phyloP scores from a whole-genome alignment of 2,888 invertebrate species.

The Mesopsocus fuscifrons region DNA sequence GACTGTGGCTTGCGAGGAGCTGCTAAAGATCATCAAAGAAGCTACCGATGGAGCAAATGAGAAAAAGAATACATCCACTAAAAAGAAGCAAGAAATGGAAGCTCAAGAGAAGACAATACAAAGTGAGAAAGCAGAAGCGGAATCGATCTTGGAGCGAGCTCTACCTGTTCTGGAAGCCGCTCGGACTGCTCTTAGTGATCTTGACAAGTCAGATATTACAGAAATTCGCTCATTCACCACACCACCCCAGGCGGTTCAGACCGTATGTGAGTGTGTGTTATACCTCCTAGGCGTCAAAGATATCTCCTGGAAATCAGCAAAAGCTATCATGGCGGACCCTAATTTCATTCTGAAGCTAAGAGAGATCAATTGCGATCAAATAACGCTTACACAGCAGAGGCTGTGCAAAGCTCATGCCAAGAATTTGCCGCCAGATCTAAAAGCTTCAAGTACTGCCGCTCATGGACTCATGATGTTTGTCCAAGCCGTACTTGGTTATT shows the following conservation, averaged over 20 bases:
- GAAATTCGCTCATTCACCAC: slow-evolving; percentile 85
- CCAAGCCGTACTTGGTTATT: slow-evolving; percentile 74
- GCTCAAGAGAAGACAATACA: slow-evolving; percentile 60
- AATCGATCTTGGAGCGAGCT: slow-evolving; percentile 57
- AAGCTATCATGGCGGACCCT: slow-evolving; percentile 82
- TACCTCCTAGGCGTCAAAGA: slow-evolving; percentile 69
- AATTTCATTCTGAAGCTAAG: slow-evolving; percentile 59
- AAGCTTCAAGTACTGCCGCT: slow-evolving; percentile 56
- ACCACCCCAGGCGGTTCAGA: slow-evolving; percentile 76
- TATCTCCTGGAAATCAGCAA: slow-evolving; percentile 78
- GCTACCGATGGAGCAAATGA: slow-evolving; percentile 49
- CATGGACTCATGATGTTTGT: slow-evolving; percentile 71
- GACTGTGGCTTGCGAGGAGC: slow-evolving; percentile 56
- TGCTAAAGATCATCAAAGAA: slow-evolving; percentile 55
- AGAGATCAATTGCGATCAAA: slow-evolving; percentile 69
- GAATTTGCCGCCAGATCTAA: slow-evolving; percentile 4
- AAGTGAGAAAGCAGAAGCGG: slow-evolving; percentile 69
- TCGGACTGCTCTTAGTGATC: slow-evolving; percentile 52
- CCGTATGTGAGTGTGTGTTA: slow-evolving; percentile 76
- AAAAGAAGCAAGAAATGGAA: slow-evolving; percentile 65
- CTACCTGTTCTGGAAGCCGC: slow-evolving; percentile 72
- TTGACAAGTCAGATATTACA: slow-evolving; percentile 80
- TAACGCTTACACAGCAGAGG: slow-evolving; percentile 50
- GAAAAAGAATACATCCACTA: slow-evolving; percentile 61
- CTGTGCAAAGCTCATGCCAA: slow-evolving; percentile 51